Evolutionary conservation across 2,797 vertebrate species (phyloP).

Genomic region (Sebastes variabilis): DNA sequence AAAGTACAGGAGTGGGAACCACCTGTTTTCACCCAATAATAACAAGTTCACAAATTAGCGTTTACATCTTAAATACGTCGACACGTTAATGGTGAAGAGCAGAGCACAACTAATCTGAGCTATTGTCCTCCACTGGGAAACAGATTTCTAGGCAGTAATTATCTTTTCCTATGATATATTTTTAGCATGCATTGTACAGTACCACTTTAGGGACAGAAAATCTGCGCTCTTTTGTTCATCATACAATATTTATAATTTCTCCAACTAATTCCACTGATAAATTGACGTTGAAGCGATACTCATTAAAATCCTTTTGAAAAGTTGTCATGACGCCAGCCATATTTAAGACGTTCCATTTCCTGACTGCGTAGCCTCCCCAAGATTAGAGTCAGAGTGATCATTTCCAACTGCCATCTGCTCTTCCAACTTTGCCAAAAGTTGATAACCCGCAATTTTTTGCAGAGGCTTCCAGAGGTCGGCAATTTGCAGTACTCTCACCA

Average conservation of each 20-base stretch:
- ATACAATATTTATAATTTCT: neutral
- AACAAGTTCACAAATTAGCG: slow-evolving; percentile 34
- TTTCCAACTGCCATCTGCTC: slow-evolving; percentile 23
- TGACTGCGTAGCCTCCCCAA: neutral
- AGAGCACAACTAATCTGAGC: slow-evolving; percentile 5
- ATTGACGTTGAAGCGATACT: neutral
- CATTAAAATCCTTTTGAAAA: neutral
- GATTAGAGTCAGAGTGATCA: neutral
- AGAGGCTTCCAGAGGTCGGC: neutral
- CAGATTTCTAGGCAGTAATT: slow-evolving; percentile 8
- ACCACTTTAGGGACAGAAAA: neutral
- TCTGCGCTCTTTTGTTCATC: neutral
- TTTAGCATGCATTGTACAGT: neutral
- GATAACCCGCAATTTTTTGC: neutral
- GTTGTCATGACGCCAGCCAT: neutral
- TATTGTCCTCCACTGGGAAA: neutral
- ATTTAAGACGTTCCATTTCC: slow-evolving; percentile 3
- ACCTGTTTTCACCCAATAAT: slow-evolving; percentile 47
- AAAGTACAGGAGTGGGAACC: slow-evolving; percentile 35
- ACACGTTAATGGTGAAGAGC: slow-evolving; percentile 5
- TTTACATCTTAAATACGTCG: slow-evolving; percentile 24
- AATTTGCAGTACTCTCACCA: neutral
- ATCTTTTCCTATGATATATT: slow-evolving; percentile 4
- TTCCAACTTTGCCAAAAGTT: neutral
- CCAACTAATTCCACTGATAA: neutral